A percentile compares a stretch with the other conserved stretches of the same genome.
phyloP scores from a whole-genome alignment of 2,113 vertebrate species.

The Corythornis vintsioides region DNA sequence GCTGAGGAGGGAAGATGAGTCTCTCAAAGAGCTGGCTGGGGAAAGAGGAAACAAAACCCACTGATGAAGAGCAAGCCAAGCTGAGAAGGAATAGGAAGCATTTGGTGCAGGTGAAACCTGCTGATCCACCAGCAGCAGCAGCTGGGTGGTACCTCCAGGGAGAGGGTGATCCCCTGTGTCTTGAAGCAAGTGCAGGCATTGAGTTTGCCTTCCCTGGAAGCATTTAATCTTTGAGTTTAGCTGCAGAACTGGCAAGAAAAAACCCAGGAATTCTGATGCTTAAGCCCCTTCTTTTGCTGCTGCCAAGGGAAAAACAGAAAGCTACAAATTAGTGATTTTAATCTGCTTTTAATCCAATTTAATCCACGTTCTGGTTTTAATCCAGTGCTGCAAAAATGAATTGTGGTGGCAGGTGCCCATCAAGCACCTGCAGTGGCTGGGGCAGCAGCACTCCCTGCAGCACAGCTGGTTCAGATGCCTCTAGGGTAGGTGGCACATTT shows the following conservation, averaged over 20 bases:
- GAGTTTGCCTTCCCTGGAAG: neutral
- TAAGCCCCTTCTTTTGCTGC: neutral
- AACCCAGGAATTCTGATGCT: neutral
- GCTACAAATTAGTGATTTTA: neutral
- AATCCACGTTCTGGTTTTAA: neutral
- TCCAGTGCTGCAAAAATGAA: neutral
- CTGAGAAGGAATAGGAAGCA: neutral
- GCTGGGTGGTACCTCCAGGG: neutral
- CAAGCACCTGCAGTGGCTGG: neutral
- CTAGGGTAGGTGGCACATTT: neutral
- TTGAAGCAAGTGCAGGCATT: neutral
- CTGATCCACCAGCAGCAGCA: neutral
- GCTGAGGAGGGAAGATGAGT: conserved; percentile 11
- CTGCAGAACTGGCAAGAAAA: neutral
- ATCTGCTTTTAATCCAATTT: neutral
- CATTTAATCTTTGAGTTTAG: neutral
- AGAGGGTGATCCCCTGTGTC: neutral
- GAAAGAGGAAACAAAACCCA: neutral
- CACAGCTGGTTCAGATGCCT: neutral
- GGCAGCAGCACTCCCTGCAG: neutral
- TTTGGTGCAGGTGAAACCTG: neutral
- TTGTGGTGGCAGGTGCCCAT: neutral
- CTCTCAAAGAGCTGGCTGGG: neutral
- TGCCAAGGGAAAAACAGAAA: neutral
- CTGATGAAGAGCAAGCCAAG: neutral